Evolutionary conservation across 1,140 invertebrate genomes (phyloP).

Genomic region (Aphelinus certus): DNA sequence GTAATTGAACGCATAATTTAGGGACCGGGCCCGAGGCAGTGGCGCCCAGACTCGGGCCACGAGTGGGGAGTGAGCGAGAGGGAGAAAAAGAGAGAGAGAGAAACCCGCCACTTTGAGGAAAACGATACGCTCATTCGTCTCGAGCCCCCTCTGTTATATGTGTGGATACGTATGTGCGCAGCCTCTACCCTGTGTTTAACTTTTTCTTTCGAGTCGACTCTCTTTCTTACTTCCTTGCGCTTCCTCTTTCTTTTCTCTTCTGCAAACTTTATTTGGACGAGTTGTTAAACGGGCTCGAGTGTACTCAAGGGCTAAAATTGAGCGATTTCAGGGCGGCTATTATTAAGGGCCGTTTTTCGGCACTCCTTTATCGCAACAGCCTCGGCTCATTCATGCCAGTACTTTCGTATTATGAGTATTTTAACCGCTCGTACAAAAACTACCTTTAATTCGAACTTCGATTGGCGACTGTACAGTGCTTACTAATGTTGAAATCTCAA

Average conservation of each 20-base stretch:
- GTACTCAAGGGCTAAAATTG: constrained; percentile 28
- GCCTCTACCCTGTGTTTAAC: constrained; percentile 46
- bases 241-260: not conserved
- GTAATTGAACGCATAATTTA: constrained; percentile 63
- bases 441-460: too few species aligned
- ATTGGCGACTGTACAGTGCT: too few species aligned
- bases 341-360: not conserved
- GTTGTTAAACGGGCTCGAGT: constrained; percentile 22
- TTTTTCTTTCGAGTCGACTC: not conserved
- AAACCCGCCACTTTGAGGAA: constrained; percentile 56
- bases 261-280: constrained; percentile 26
- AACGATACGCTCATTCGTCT: constrained; percentile 55
- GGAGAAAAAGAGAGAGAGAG: constrained; percentile 30
- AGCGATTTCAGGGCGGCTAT: constrained; percentile 23
- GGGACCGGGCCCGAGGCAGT: constrained; percentile 46
- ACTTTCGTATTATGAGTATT: too few species aligned
- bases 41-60: constrained; percentile 9
- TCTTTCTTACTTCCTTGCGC: not conserved
- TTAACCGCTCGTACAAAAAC: too few species aligned
- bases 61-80: constrained; percentile 31
- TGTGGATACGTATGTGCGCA: constrained; percentile 39
- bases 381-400: too few species aligned
- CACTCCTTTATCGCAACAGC: too few species aligned
- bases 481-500: too few species aligned
- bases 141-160: not conserved